Percentiles rank a stretch among this genome's conserved stretches.
Evolutionary conservation across 1,140 invertebrate genomes (phyloP).

Genomic region (Drosophila neocordata): DNA sequence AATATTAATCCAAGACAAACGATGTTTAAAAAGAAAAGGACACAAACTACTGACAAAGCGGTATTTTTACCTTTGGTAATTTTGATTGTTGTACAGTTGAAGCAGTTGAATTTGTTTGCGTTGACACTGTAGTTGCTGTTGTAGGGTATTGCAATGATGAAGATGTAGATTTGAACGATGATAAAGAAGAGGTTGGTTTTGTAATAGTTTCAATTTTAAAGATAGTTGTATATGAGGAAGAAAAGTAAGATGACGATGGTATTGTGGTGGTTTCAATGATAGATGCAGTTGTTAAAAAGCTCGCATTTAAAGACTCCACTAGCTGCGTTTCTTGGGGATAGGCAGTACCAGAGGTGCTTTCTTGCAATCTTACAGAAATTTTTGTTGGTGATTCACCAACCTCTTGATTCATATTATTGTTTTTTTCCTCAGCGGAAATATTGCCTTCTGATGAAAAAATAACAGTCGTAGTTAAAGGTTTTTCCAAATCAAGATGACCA

Average conservation of each 20-base stretch:
- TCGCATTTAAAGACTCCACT: slow-evolving; percentile 37
- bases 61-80: slow-evolving; percentile 73
- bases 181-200: slow-evolving; percentile 4
- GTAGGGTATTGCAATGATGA: slow-evolving; percentile 34
- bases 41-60: slow-evolving; percentile 48
- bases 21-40: not conserved
- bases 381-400: slow-evolving; percentile 23
- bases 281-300: slow-evolving; percentile 27
- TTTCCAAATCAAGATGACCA: slow-evolving; percentile 38
- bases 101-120: slow-evolving; percentile 51
- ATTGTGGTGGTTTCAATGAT: slow-evolving; percentile 23
- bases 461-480: slow-evolving; percentile 15
- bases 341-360: slow-evolving; percentile 3
- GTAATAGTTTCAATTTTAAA: slow-evolving; percentile 18
- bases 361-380: not conserved
- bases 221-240: slow-evolving; percentile 24
- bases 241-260: slow-evolving; percentile 21
- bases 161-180: slow-evolving; percentile 27
- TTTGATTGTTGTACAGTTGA: slow-evolving; percentile 66
- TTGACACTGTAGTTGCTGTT: slow-evolving; percentile 57
- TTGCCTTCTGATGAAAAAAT: slow-evolving; percentile 3
- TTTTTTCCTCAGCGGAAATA: slow-evolving; percentile 44
- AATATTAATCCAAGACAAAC: slow-evolving; percentile 12
- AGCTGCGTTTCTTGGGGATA: slow-evolving; percentile 16
- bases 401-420: slow-evolving; percentile 41